Base-by-base conservation (phyloP, 2,888 invertebrate species). In the Netelia melanura region DNA sequence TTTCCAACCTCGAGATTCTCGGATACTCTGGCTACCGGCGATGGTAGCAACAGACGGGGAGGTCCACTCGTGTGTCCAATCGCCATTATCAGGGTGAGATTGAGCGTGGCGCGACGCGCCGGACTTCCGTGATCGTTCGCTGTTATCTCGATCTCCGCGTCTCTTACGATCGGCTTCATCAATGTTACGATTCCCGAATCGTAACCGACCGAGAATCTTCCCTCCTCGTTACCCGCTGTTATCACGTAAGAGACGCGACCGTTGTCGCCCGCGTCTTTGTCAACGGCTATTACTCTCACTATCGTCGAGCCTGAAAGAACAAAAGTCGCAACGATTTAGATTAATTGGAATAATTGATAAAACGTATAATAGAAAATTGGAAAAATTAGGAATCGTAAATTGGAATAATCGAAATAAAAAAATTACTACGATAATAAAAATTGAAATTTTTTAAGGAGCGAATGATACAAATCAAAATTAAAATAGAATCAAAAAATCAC, bases 81-180 rank as follows among this genome's bases (percentile, higher is more conserved):
- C 91, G 96, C 96, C 25, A 96, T 94, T 44, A 93, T 92, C 67
- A 97, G 94, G 85, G 95, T 96, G 77, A 98, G 93, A 67, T 95
- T 96, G 91, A 97, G 95, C 81, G 96, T 95, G 54, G 96, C 95
- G 87, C 96, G 96, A 1, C 97, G 96, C 54, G 96, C 95, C 0
- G 98, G 97, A 44, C 94, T 94, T 0, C 98, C 98, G 90, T 97
- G 97, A 94, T 99, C 99, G 76, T 96, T 97, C 3, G 98, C 99
- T 0, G 97, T 97, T 65, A 99, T 95, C 91, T 98, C 97, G 70
- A 99, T 94, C 74, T 94, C 93, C 88, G 94, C 94, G 6, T 88
- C 84, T 14, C 89, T 88, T 58, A 96, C 95, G 85, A 96, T 93
- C 0, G 96, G 94, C 89, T 96, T 95, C 71, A 96, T 95, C 80